Base-by-base conservation (phyloP, 2,797 vertebrate genomes). In the Enteromius afrohamiltoni region DNA sequence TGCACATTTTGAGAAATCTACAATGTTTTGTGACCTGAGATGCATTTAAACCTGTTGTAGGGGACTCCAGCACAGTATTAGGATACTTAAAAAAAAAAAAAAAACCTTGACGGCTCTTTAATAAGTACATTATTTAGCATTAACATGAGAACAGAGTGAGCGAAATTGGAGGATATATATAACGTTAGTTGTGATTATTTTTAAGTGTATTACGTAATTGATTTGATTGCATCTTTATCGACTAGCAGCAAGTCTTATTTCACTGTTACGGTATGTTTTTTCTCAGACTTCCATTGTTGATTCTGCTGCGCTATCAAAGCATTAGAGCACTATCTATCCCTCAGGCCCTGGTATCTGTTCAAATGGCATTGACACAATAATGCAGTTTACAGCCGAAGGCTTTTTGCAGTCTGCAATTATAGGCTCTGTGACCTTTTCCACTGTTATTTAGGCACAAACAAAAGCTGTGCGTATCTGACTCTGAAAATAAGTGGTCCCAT, bases 371-470 rank as follows among this genome's bases (percentile, higher is more conserved):
- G 88, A 83, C 89, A 90, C 65, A 82, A 90, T 90, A 89, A 85
- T 81, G 84, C 86, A 89, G 87, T 90, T 91, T 88, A 88, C 78
- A 87, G 83, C 87, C 83, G 87, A 74, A 82, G 70, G 82, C 90
- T 87, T 87, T 81, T 86, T 86, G 75, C 79, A 71, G 87, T 83
- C 86, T 88, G 85, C 88, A 92, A 92, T 93, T 91, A 92, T 90
- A 4, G 29, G 85, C 86, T 88, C 83, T 81, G 83, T 82, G 85
- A 91, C 91, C 90, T 92, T 80, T 83, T 79, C 45, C 81, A 80
- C 77, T 55, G 71, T 86, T 69, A 83, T 85, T 88, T 77, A 82
- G 81, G 84, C 80, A 82, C 75, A 84, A 87, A 85, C 80, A 83
- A 77, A 81, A 45, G 68, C 26, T 37, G 77, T 47, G n/a, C 60